Conservation (phyloP, 2,797 vertebrate genomes). For the Cynopterus sphinx region DNA sequence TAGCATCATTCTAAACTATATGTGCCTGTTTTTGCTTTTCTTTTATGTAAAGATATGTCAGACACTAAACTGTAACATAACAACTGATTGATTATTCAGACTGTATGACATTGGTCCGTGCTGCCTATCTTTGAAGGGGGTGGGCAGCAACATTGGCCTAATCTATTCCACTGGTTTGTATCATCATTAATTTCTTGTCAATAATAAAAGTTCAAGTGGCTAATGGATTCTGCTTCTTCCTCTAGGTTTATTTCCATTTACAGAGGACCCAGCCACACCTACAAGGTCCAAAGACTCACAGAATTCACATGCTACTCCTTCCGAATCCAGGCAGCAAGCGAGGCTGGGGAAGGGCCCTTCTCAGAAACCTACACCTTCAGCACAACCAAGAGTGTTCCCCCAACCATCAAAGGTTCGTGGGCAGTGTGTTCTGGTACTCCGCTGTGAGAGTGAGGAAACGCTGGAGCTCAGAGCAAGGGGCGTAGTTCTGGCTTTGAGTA, state of each 20-base stretch:
- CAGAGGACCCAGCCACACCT: conserved; percentile 97
- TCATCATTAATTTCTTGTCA: neutral
- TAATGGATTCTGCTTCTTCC: conserved; percentile 30
- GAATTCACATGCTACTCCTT: conserved; percentile 96
- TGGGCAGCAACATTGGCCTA: neutral
- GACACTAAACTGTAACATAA: neutral
- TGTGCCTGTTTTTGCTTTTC: neutral
- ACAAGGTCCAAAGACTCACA: conserved; percentile 95
- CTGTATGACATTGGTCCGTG: neutral
- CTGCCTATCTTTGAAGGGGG: too few species aligned
- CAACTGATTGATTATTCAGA: neutral
- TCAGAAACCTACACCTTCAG: conserved; percentile 94
- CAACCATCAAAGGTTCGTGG: conserved; percentile 94
- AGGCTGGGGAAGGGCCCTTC: conserved; percentile 96
- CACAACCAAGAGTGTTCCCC: conserved; percentile 97
- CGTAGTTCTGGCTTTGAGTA: neutral
- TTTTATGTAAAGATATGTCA: neutral
- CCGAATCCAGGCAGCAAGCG: conserved; percentile 95
- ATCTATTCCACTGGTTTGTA: neutral
- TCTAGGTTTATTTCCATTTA: conserved; percentile 96
- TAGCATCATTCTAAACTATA: neutral
- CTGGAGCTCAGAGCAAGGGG: neutral
- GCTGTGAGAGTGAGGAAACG: neutral
- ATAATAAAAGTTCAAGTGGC: neutral
- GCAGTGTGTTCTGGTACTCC: accelerated